Evolutionary conservation across 1,140 invertebrate genomes (phyloP), one percentile per base, ranked within the genome.

Genomic region (Zaprionus tsacasi): DNA sequence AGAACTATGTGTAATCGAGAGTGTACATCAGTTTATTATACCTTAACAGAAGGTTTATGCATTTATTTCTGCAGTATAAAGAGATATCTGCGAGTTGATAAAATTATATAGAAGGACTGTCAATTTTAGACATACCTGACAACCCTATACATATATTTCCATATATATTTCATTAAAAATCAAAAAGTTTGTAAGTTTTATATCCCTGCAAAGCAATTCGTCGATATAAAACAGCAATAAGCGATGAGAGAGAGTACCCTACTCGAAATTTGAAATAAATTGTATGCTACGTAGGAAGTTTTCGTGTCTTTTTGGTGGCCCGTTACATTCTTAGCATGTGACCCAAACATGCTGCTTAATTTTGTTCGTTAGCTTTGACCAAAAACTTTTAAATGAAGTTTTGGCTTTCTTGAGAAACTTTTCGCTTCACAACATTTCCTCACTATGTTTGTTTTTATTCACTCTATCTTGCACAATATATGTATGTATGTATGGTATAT

Each of bases 321-420:
- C n/a, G 40, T 45, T 45, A 45, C 40, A 45, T 45, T 45, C n/a
- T 45, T 17, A 50, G 52, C 57, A 83, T 67, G 63, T 56, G 79
- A 60, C 73, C 79, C 83, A 80, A 73, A 88, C 64, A 88, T 74
- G 80, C 69, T 87, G 25, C 54, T 68, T 58, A 43, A 75, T 81
- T 68, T 79, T 70, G 70, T 77, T 79, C 54, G 59, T 52, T 54
- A 40, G 60, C 52, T 65, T 50, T 63, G 61, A 54, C 67, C 82
- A 58, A 70, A 82, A 87, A 87, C 83, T 87, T 87, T 88, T 87
- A 88, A 87, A 87, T 87, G 82, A 87, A 87, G 80, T 88, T 87
- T 87, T 60, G 67, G 55, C 77, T 80, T 87, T 88, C 83, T 87
- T 87, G 70, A 82, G n/a, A 76, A 86, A 88, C 76, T 86, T 86